Evolutionary conservation across 1,140 invertebrate species (phyloP).

Genomic region (Drosophila parabipectinata): DNA sequence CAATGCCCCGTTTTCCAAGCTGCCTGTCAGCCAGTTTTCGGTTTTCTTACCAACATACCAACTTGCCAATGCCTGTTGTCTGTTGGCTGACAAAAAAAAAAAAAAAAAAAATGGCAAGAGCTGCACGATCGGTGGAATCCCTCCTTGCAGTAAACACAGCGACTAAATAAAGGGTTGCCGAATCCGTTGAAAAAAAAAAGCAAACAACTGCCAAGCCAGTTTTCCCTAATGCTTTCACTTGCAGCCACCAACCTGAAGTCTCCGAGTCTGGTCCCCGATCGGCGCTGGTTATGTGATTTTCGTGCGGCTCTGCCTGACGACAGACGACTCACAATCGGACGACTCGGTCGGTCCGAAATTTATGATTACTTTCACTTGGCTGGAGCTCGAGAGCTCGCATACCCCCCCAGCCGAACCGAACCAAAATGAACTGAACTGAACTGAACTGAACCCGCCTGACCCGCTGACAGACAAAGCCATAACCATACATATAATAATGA

Average conservation of each 20-base stretch:
- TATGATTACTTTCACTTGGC: constrained; percentile 83
- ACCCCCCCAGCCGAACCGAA: not conserved
- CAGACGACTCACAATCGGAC: constrained; percentile 6
- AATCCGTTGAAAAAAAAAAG: constrained; percentile 51
- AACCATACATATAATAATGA: constrained; percentile 30
- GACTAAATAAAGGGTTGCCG: constrained; percentile 62
- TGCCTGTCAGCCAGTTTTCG: constrained; percentile 7
- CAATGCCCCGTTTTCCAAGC: constrained; percentile 53
- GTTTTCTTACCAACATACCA: not conserved
- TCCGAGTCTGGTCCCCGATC: constrained; percentile 10
- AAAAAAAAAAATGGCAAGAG: constrained; percentile 51
- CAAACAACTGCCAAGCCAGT: constrained; percentile 65
- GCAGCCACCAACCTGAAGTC: constrained; percentile 52
- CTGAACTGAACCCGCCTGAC: constrained; percentile 53
- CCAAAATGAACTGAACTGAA: too few species aligned
- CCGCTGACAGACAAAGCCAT: constrained; percentile 51
- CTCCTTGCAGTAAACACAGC: constrained; percentile 1
- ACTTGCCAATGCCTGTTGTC: constrained; percentile 14
- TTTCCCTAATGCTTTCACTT: constrained; percentile 80
- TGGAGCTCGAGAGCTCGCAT: not conserved
- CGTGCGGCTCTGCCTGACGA: constrained; percentile 33
- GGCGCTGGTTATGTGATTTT: constrained; percentile 70
- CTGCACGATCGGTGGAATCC: constrained; percentile 39
- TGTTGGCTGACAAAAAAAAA: not conserved
- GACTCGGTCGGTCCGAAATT: constrained; percentile 70